phyloP scores from a whole-genome alignment of 2,888 invertebrate genomes.

The Notodonta ziczac region DNA sequence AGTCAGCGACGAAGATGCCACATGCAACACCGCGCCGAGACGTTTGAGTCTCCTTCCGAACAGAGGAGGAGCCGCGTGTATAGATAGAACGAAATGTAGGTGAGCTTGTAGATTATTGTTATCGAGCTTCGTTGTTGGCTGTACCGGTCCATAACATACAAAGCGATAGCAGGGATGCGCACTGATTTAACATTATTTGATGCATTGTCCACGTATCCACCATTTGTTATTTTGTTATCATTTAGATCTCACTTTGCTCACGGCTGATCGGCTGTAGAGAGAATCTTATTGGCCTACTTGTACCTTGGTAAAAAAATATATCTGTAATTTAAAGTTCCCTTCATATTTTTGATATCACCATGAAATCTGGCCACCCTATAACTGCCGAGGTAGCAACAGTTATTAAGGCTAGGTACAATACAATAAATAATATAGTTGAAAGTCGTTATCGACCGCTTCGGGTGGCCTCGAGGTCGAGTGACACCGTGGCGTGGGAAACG shows the following conservation, averaged over 20 bases:
- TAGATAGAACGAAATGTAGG: conserved; percentile 13
- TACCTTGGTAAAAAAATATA: no score
- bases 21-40: background rate
- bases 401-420: background rate
- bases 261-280: background rate
- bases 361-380: background rate
- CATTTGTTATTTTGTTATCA: background rate
- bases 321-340: no score
- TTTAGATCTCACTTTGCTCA: background rate
- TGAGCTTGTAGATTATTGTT: conserved; percentile 28
- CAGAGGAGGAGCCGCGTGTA: background rate
- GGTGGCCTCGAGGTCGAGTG: background rate
- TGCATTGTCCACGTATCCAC: conserved; percentile 11
- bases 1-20: conserved; percentile 13
- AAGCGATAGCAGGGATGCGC: conserved; percentile 49
- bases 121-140: conserved; percentile 41
- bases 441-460: background rate
- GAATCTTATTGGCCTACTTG: no score
- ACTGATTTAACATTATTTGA: conserved; percentile 34
- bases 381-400: background rate
- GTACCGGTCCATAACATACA: conserved; percentile 47
- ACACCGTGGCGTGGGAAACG: conserved; percentile 3
- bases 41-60: background rate
- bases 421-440: background rate
- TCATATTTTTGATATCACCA: background rate